Evolutionary conservation across 2,888 invertebrate species (phyloP), one percentile per base, ranked within the genome.

Genomic region (Lasioglossum villosulum): DNA sequence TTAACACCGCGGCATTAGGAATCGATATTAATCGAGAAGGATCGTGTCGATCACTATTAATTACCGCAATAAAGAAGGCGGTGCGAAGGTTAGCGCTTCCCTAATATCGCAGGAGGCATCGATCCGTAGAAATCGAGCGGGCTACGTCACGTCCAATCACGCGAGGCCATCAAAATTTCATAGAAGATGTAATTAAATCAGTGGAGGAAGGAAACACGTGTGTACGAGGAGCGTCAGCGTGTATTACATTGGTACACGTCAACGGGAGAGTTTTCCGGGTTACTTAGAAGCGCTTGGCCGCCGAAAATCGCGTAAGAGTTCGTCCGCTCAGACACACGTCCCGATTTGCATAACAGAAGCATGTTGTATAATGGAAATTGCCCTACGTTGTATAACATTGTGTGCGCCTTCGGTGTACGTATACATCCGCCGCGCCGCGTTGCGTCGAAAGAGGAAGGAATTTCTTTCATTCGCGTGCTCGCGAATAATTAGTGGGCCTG

Each of bases 331-430:
- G 86, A 83, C 90, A 88, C 91, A 86, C 90, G 86, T 87, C 86
- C 83, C 83, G 86, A 92, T 92, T 92, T 92, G 88, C 92, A 92
- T 92, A 92, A 92, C 92, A 90, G 90, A 87, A 86, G 83, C 84
- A 85, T 81, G 84, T 88, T 88, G 88, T 86, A 91, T 86, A 91
- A 91, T 92, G 87, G 86, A 90, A 91, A 92, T 89, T 89, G 83
- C 85, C 63, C 80, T 27, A 80, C 80, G 89, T 83, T 89, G 85
- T 86, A 87, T 82, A 89, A 88, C 86, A 82, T 89, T 86, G 90
- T 84, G 85, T 78, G 86, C 23, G 86, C n/a, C 4, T 74, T 75
- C 87, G 75, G 74, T 79, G 82, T 56, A n/a, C 23, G 52, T 80
- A 81, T 75, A 80, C 73, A 74, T 63, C 59, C 83, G 52, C 3